Base-by-base conservation (phyloP, 2,113 vertebrate species). In the Chrysemys picta region DNA sequence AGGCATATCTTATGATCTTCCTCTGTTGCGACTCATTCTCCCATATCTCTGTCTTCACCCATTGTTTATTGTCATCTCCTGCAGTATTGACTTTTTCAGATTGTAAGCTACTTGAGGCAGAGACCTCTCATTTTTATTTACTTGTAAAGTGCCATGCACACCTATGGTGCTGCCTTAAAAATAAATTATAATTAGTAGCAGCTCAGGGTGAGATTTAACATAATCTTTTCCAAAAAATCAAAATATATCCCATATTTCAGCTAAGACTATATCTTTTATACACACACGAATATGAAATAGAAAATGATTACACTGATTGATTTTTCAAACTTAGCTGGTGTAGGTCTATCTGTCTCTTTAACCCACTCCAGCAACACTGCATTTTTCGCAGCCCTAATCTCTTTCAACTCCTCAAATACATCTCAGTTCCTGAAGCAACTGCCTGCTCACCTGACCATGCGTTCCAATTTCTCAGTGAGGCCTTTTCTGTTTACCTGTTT, bases 351-450 rank as follows among this genome's bases (percentile, higher is more conserved):
- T 38, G 35, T 1, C 2, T 3, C 31, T 21, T 2, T 29, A 3
- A 6, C 1, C 16, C 1, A 3, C 7, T 7, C 4, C 5, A 5
- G 1, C 80, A 22, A 4, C 1, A 3, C 2, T 2, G 19, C 57
- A 1, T 3, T 0, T 19, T 2, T 0, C 4, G 3, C 38, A 38
- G 2, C 3, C n/a, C n/a, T 62, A 4, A 0, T 8, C 0, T 0
- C 1, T 22, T 14, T 0, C 0, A 11, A 0, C 0, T 1, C 8
- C 65, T 24, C 90, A 0, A 16, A 7, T 1, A 8, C 5, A 1
- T 21, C 0, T 0, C 0, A 0, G n/a, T 38, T 72, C 65, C 65
- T 72, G 65, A 1, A 45, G 0, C 0, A 2, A 1, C 21, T 2
- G 17, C 57, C 1, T 31, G 0, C 1, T 0, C 1, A 4, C 50